Evolutionary conservation across 1,140 invertebrate species (phyloP), one percentile per base, ranked within the genome.

Genomic region (Papilio helenus): DNA sequence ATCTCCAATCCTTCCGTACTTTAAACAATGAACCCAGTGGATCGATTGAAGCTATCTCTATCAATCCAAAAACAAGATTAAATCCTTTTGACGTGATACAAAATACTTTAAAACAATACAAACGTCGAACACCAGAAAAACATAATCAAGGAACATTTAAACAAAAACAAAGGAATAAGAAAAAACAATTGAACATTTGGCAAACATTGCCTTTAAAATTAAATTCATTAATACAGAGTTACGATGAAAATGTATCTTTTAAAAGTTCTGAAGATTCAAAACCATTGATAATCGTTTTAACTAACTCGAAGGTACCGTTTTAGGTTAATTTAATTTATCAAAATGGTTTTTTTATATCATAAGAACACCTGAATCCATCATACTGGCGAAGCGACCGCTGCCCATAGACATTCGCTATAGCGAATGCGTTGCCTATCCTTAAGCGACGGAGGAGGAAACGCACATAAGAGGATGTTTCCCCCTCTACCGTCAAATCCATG

Each of bases 141-240:
- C 4, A 51, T 51, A 18, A 16, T 18, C 1, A 51, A 7, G 5
- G 0, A 18, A 14, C 49, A 51, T 16, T 51, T 16, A 46, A 46
- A 51, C 49, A 51, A 55, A 55, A 55, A 55, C 51, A 55, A 8
- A 55, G n/a, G 51, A 20, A 55, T 9, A 55, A n/a, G 1, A 55
- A 18, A 55, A 55, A 55, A 55, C 51, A n/a, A 55, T 18, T 55
- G n/a, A 55, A 55, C n/a, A 55, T 55, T 55, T 55, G 51, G 51
- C 20, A 55, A 55, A 20, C 51, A 20, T 55, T 55, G 18, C 51
- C 5, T 8, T n/a, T 20, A 20, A 55, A 55, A 55, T 55, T 55
- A 20, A 20, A 55, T 55, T 20, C 51, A 20, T 55, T 55, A 55
- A 55, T 55, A 55, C 51, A 55, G 51, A n/a, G 7, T 55, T 55